Conservation (phyloP, 2,113 vertebrate genomes). For the Xiphorhynchus elegans region DNA sequence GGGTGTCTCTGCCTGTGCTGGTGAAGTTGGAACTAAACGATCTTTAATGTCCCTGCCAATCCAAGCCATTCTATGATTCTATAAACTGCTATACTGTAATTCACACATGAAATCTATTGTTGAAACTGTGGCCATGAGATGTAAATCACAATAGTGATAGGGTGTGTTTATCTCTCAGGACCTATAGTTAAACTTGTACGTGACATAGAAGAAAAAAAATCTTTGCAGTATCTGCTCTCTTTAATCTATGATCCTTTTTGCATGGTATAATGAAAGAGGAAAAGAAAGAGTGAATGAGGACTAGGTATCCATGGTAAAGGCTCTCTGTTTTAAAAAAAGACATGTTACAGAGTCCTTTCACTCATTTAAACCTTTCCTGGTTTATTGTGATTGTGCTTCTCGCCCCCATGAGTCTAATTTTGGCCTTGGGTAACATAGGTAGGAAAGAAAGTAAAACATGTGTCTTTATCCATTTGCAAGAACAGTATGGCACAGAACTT, state of each 20-base stretch:
- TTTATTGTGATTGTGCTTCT: no score
- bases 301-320: not conserved
- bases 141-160: not conserved
- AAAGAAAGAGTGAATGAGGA: no score
- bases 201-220: not conserved
- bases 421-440: not conserved
- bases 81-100: not conserved
- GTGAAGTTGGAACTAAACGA: not conserved
- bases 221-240: not conserved
- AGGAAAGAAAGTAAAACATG: not conserved
- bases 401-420: not conserved
- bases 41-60: not conserved
- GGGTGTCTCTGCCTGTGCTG: not conserved
- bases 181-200: not conserved
- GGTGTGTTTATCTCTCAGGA: not conserved
- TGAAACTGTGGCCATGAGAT: not conserved
- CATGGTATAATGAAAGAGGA: not conserved
- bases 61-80: not conserved
- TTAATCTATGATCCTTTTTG: not conserved
- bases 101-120: not conserved
- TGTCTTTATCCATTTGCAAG: not conserved
- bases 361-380: not conserved
- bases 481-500: not conserved
- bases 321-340: not conserved
- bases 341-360: not conserved